Base-by-base conservation (phyloP, 92 coral and sea anemone species). In the Epizoanthus illoricatus region DNA sequence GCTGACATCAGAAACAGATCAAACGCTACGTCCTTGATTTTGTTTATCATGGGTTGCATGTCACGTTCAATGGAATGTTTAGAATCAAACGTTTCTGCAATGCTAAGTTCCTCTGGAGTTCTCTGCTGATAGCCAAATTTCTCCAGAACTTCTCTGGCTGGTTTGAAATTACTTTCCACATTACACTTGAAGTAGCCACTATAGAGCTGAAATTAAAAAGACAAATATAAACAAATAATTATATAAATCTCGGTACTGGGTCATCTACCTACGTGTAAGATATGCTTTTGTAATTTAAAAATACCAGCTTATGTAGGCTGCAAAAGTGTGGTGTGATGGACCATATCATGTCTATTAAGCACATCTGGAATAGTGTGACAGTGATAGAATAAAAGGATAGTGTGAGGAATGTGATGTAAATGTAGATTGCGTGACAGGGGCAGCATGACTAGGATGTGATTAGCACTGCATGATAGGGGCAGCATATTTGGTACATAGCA, bases 161-260 rank as follows among this genome's bases (percentile, higher is more conserved):
- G 82, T 20, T 64, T 78, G 47, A 78, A 78, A 19, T 78, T 63
- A 20, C 40, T 63, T 67, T 76, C 87, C 42, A 91, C 76, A 11
- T 87, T 87, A 21, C 68, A 80, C 64, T 89, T 92, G 71, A 81
- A 89, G 78, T 80, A 92, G 13, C 87, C 87, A 17, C 91, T 89
- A 86, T 76, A 87, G 49, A 92, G 91, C 95, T 92, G 86, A 39
- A 43, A 83, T 7, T 13, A 55, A 68, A 83, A 63, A 67, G 19
- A 76, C 4, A 18, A 63, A 41, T 4, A 40, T 5, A 85, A 5
- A 59, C n/a, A 71, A 33, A 20, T 33, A n/a, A n/a, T n/a, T n/a
- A 6, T 45, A 42, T 41, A 16, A 33, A 19, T 75, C 11, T 0
- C 24, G 13, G 19, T 75, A 59, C 56, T 49, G 56, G 11, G 13